phyloP scores from a whole-genome alignment of 1,140 invertebrate species.

The Drosophila truncata region DNA sequence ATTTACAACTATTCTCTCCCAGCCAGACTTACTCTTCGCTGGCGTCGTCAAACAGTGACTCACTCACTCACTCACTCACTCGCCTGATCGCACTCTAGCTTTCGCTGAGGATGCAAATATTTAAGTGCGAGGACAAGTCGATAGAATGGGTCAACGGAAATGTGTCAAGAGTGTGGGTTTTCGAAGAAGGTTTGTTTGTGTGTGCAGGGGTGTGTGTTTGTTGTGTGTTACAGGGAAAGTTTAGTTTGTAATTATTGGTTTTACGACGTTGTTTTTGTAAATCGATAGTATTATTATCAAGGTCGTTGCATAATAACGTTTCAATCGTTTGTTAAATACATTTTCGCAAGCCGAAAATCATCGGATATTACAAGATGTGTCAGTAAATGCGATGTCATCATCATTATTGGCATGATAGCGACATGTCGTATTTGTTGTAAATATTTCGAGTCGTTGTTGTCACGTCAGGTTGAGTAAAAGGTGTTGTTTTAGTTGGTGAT shows the following conservation, averaged over 20 bases:
- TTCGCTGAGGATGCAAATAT: conserved; percentile 27
- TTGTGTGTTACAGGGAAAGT: conserved; percentile 14
- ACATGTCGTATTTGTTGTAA: conserved; percentile 50
- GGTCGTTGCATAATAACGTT: too few relatives aligned
- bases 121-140: not conserved
- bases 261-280: conserved; percentile 24
- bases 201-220: conserved; percentile 18
- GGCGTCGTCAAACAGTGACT: conserved; percentile 19
- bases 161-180: conserved; percentile 3
- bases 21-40: conserved; percentile 65
- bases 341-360: conserved; percentile 85
- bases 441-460: conserved; percentile 47
- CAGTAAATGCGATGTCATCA: conserved; percentile 85
- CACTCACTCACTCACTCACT: conserved; percentile 39
- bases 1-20: conserved; percentile 18
- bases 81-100: conserved; percentile 28
- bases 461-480: conserved; percentile 29
- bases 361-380: conserved; percentile 85
- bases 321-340: conserved; percentile 82
- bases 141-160: conserved; percentile 15
- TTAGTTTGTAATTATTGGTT: conserved; percentile 29
- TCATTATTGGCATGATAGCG: conserved; percentile 77
- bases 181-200: conserved; percentile 20
- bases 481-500: conserved; percentile 40
- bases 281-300: conserved; percentile 10